Evolutionary conservation across 92 coral and sea anemone species (phyloP).

Genomic region (Porites rus): DNA sequence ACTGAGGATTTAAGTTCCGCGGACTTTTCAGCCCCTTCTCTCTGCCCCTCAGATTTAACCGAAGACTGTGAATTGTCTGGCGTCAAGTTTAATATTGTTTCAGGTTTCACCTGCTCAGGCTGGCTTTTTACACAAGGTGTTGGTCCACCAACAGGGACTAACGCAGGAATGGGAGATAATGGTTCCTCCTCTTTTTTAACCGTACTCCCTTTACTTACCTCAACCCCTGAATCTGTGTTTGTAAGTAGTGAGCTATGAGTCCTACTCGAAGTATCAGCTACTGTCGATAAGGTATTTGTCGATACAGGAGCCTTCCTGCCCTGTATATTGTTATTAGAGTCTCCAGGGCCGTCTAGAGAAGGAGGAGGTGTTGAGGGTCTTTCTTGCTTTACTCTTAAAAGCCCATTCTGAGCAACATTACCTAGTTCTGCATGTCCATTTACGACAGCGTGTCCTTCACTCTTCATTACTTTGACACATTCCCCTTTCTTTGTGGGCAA

Average conservation of each 20-base stretch:
- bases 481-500: background rate
- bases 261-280: conserved; percentile 2
- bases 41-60: background rate
- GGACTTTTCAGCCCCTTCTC: conserved; percentile 7
- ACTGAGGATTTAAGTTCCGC: background rate
- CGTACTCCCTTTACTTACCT: background rate
- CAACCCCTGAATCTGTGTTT: background rate
- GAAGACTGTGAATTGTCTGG: background rate
- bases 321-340: conserved; percentile 37
- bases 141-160: conserved; percentile 67
- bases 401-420: conserved; percentile 27
- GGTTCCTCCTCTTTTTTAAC: conserved; percentile 56
- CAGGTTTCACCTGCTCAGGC: background rate
- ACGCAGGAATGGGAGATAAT: conserved; percentile 71
- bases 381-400: conserved; percentile 28
- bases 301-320: background rate
- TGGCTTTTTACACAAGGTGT: background rate
- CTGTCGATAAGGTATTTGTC: background rate
- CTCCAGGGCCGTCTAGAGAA: conserved; percentile 20
- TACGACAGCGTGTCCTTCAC: background rate
- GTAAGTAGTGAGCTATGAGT: background rate
- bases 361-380: conserved; percentile 31
- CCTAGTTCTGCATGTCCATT: conserved; percentile 23
- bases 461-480: background rate
- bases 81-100: conserved; percentile 5